Percentiles rank a stretch among this genome's conserved stretches.
phyloP scores from a whole-genome alignment of 2,888 invertebrate species.

The Deilephila elpenor region DNA sequence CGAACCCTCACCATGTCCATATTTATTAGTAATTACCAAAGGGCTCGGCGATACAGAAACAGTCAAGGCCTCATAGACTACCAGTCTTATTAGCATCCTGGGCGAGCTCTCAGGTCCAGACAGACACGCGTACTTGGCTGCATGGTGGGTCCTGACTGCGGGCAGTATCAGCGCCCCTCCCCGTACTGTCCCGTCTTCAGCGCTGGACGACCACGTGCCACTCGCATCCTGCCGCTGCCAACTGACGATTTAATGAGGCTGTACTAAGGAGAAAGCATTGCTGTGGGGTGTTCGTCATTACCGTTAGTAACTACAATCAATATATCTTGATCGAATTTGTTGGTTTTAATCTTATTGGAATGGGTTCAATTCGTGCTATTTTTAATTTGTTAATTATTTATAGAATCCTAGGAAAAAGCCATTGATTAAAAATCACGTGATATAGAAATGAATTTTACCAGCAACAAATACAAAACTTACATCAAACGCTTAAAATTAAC shows the following conservation, averaged over 20 bases:
- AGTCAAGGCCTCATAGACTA: conserved; percentile 87
- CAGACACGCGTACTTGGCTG: conserved; percentile 89
- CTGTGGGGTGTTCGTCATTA: background rate
- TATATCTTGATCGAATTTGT: no score
- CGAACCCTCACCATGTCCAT: background rate
- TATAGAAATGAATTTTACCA: no score
- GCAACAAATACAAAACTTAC: no score
- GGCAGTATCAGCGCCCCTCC: conserved; percentile 78
- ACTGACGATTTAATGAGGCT: conserved; percentile 51
- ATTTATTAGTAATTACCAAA: conserved; percentile 78
- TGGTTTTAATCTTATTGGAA: no score
- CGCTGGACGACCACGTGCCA: conserved; percentile 67
- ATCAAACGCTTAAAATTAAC: no score
- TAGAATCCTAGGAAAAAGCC: no score
- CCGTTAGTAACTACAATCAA: background rate
- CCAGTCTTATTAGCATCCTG: conserved; percentile 86
- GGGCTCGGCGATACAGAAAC: conserved; percentile 87
- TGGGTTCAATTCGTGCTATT: no score
- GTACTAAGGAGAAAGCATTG: conserved; percentile 10
- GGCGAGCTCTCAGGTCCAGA: conserved; percentile 87
- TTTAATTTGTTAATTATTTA: no score
- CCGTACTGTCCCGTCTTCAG: conserved; percentile 68
- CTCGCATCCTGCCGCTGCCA: conserved; percentile 78
- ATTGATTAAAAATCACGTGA: no score
- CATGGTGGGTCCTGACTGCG: conserved; percentile 86